These are phyloP conservation scores for Drosophila saltans DNA, from an alignment of 1,140 invertebrate species.

Conservation along the genomic window DNA sequence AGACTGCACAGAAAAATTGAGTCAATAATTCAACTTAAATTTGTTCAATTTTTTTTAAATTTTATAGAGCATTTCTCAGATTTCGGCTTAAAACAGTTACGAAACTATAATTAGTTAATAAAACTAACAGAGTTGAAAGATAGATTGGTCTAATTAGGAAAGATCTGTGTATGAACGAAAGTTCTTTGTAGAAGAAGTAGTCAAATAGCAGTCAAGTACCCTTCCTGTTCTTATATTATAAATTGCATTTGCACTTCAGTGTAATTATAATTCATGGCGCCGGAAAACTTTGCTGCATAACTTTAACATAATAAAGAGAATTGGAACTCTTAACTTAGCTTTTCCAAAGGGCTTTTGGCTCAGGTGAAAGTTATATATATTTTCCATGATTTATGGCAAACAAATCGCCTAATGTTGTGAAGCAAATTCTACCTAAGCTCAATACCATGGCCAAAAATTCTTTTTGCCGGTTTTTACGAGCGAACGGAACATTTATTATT, in stretches of 20 bases:
- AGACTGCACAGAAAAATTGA: not conserved
- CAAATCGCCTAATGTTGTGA: not conserved
- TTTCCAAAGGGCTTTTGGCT: not conserved
- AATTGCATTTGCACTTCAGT: not conserved
- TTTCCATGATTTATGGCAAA: constrained; percentile 2
- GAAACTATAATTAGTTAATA: too few species aligned
- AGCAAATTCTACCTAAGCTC: not conserved
- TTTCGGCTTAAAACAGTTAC: too few species aligned
- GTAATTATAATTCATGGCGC: not conserved
- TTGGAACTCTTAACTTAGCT: not conserved
- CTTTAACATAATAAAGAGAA: not conserved
- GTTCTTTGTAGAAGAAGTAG: too few species aligned
- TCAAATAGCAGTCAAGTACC: not conserved
- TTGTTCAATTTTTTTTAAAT: too few species aligned
- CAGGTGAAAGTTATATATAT: not conserved
- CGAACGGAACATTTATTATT: constrained; percentile 5
- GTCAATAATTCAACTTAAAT: too few species aligned
- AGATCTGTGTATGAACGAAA: too few species aligned
- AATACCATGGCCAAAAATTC: not conserved
- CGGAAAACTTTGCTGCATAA: not conserved
- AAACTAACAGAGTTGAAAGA: too few species aligned
- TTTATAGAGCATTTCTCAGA: too few species aligned
- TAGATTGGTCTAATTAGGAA: too few species aligned
- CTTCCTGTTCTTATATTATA: not conserved
- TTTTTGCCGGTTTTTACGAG: constrained; percentile 1